Percentiles rank a stretch among this genome's conserved stretches.
These are phyloP conservation scores for Eurypyga helias DNA, from an alignment of 2,113 vertebrate genomes.

Conservation along the genomic window DNA sequence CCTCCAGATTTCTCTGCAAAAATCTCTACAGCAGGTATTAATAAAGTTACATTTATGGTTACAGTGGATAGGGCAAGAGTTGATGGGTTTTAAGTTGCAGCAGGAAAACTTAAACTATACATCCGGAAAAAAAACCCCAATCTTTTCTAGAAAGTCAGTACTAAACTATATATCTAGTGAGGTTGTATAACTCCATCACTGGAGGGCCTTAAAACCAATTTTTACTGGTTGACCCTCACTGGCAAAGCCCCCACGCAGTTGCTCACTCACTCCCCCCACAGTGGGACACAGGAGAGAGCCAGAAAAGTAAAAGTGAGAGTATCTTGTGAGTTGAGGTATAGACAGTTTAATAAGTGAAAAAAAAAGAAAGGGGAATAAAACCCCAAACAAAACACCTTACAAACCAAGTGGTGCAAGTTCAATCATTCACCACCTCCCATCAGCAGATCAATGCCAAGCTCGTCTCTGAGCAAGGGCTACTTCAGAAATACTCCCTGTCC, in stretches of 20 bases:
- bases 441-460: accelerated
- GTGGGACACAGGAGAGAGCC: not conserved
- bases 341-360: not conserved
- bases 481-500: not conserved
- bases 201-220: not conserved
- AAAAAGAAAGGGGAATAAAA: not conserved
- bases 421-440: not conserved
- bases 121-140: not conserved
- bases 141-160: not conserved
- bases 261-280: not conserved
- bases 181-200: not conserved
- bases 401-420: not conserved
- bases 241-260: not conserved
- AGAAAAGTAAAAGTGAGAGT: not conserved
- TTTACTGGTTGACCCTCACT: not conserved
- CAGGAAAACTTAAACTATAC: not conserved
- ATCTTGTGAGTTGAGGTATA: not conserved
- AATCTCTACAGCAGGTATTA: not conserved
- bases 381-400: not conserved
- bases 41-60: not conserved
- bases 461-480: not conserved
- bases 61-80: not conserved
- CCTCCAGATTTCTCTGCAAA: not conserved
- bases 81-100: not conserved
- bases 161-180: not conserved